Base-by-base conservation (phyloP, 2,113 vertebrate species). In the Machaerirhynchus nigripectus region DNA sequence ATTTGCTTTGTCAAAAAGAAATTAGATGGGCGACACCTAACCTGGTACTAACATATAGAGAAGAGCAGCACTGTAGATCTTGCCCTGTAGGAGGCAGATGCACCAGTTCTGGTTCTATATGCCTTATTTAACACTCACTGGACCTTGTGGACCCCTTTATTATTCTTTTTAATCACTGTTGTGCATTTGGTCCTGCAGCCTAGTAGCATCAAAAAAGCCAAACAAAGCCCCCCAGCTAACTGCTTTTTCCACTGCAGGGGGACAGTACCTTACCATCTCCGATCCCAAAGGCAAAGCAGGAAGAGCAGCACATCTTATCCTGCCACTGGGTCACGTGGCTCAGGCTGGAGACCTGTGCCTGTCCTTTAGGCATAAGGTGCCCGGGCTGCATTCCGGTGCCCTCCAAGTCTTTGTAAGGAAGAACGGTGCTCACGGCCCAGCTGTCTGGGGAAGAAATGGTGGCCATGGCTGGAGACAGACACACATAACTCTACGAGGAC, bases 351-450 rank as follows among this genome's bases (percentile, higher is more conserved):
- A 99, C 91, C 85, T 99, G 91, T 99, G 99, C 95, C 97, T 99
- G 92, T 99, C 99, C 0, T 99, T 99, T 68, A 97, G 98, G 71
- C 99, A 99, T 95, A 99, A 98, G 91, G 98, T 99, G 93, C 98
- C 98, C 0, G 98, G 99, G 7, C 98, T 98, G 94, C 98, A 98
- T n/a, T 97, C 99, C 3, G 99, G 98, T 30, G 97, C 98, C 81
- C 98, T 99, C 84, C 99, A 99, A 61, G 98, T 99, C 95, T 99
- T 99, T 40, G 98, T 99, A 73, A 98, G 99, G 95, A 99, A 98
- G 46, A 98, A 94, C 0, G 98, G 98, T 22, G 97, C 97, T 94
- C 98, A 98, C 0, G 99, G 98, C 53, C 98, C 98, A 3, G 98
- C 99, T 3, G 93, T 99, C 2, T 99, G 99, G 99, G 99, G 98